phyloP scores from a whole-genome alignment of 2,797 vertebrate genomes.

The Lutjanus argentimaculatus region DNA sequence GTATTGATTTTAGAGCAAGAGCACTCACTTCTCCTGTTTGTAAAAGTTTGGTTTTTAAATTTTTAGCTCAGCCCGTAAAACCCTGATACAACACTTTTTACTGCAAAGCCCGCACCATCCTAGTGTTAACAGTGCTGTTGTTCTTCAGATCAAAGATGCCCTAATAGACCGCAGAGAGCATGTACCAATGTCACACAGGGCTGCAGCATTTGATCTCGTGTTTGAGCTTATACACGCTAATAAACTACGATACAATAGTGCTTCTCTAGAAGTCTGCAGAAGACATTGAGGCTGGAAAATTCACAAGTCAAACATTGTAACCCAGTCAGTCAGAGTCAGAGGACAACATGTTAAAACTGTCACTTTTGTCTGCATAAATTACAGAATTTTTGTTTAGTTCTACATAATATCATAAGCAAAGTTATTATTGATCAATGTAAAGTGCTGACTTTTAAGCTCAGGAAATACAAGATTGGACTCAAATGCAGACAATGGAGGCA shows the following conservation, averaged over 20 bases:
- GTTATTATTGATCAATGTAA: background rate
- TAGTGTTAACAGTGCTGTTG: background rate
- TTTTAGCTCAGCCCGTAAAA: slow-evolving; percentile 18
- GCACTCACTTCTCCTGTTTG: slow-evolving; percentile 11
- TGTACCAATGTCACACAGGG: background rate
- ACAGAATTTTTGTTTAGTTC: background rate
- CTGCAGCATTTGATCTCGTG: slow-evolving; percentile 2
- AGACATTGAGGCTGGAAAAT: slow-evolving; percentile 3
- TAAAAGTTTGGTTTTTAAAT: slow-evolving; percentile 25
- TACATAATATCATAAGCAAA: background rate
- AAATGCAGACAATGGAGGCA: too few species aligned
- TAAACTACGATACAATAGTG: background rate
- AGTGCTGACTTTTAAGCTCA: slow-evolving; percentile 18
- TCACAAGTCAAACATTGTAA: background rate
- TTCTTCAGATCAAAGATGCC: slow-evolving; percentile 1
- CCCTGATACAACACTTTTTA: slow-evolving; percentile 5
- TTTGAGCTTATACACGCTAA: background rate
- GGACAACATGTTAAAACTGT: slow-evolving; percentile 3
- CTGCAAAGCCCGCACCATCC: background rate
- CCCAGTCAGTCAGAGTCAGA: background rate
- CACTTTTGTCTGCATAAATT: background rate
- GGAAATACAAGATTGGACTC: too few species aligned
- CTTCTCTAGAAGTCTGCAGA: background rate
- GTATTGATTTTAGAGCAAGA: slow-evolving; percentile 21
- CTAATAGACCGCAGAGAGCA: background rate